Percentiles rank a stretch among this genome's conserved stretches.
These are phyloP conservation scores for Trichogramma pretiosum DNA, from an alignment of 1,140 invertebrate species.

Conservation along the genomic window DNA sequence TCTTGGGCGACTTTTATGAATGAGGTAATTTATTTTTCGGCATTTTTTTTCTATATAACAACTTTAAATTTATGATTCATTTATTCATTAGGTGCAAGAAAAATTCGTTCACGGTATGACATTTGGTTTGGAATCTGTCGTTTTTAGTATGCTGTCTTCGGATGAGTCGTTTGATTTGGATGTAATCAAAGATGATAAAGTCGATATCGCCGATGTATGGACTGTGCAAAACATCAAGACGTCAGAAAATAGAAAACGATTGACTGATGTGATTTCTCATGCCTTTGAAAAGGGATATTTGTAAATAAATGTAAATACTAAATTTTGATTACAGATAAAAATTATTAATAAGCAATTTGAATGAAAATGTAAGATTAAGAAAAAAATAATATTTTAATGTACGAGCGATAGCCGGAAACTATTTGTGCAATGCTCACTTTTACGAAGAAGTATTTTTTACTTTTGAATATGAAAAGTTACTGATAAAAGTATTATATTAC, in stretches of 20 bases:
- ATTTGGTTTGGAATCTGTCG: constrained; percentile 56
- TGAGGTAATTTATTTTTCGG: constrained; percentile 30
- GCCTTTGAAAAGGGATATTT: constrained; percentile 50
- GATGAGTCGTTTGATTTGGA: constrained; percentile 55
- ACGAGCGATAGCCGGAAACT: no score
- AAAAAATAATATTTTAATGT: no score
- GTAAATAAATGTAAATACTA: constrained; percentile 23
- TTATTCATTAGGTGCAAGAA: constrained; percentile 44
- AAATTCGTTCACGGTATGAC: constrained; percentile 52
- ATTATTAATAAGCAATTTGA: no score
- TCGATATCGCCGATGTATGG: constrained; percentile 36
- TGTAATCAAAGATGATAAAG: constrained; percentile 40
- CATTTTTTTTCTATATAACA: no score
- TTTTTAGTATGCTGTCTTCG: constrained; percentile 50
- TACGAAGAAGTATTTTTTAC: no score
- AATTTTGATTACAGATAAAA: constrained; percentile 1
- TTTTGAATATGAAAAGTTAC: no score
- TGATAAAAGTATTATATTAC: no score
- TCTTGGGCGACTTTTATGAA: constrained; percentile 41
- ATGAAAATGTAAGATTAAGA: no score
- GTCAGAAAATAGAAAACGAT: constrained; percentile 28
- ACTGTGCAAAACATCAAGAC: constrained; percentile 28
- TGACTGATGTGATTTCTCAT: constrained; percentile 54
- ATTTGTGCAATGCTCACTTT: no score
- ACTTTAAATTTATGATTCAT: constrained; percentile 2